Evolutionary conservation across 2,888 invertebrate species (phyloP).

Genomic region (Empis stercorea): DNA sequence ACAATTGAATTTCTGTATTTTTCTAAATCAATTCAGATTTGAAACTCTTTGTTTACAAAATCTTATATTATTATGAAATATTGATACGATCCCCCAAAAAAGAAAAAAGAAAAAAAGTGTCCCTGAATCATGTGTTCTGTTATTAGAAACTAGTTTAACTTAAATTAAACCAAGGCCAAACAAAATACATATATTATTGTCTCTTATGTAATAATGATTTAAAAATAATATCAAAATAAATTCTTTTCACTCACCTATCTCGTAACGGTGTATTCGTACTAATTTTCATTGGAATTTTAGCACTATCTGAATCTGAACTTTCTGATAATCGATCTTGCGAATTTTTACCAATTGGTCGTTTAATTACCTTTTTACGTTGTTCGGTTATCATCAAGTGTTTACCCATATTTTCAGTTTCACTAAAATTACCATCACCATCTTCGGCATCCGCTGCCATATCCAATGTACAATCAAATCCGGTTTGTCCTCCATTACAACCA

Average conservation of each 20-base stretch:
- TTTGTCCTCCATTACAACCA: slow-evolving; percentile 25
- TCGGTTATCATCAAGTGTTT: slow-evolving; percentile 33
- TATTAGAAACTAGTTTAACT: too few relatives aligned
- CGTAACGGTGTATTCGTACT: slow-evolving; percentile 38
- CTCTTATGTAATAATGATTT: too few relatives aligned
- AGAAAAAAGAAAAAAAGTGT: too few relatives aligned
- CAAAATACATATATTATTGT: too few relatives aligned
- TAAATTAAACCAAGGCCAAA: too few relatives aligned
- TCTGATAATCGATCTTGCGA: slow-evolving; percentile 43
- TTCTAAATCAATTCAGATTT: too few relatives aligned
- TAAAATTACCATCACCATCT: slow-evolving; percentile 37
- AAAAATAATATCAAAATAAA: too few relatives aligned
- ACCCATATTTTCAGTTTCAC: slow-evolving; percentile 37
- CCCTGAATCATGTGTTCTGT: too few relatives aligned
- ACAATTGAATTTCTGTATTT: too few relatives aligned
- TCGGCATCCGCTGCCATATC: slow-evolving; percentile 31
- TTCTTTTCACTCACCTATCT: slow-evolving; percentile 43
- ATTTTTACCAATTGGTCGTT: slow-evolving; percentile 31
- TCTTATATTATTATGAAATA: too few relatives aligned
- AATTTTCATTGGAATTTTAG: slow-evolving; percentile 51
- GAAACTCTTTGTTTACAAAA: too few relatives aligned
- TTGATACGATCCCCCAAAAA: too few relatives aligned
- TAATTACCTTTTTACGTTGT: slow-evolving; percentile 27
- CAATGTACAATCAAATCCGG: slow-evolving; percentile 23
- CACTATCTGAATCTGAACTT: slow-evolving; percentile 64